A percentile compares a stretch with the other conserved stretches of the same genome.
phyloP scores from a whole-genome alignment of 1,140 invertebrate genomes.

The Augochlora pura region DNA sequence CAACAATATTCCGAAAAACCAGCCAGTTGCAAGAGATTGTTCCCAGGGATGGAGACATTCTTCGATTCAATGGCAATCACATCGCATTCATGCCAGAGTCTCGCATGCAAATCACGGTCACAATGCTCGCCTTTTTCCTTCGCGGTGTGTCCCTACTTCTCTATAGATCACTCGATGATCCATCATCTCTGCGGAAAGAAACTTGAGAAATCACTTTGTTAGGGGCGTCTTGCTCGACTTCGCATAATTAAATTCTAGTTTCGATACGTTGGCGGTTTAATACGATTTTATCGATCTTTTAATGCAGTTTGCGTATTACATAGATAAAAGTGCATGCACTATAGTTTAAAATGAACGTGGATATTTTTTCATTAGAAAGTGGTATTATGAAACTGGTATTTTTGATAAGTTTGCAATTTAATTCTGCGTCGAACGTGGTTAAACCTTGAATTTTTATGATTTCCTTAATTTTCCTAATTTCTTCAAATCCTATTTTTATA shows the following conservation, averaged over 20 bases:
- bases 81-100: slow-evolving; percentile 63
- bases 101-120: slow-evolving; percentile 68
- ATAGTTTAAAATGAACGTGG: too few relatives aligned
- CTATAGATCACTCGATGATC: slow-evolving; percentile 66
- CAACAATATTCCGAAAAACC: slow-evolving; percentile 13
- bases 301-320: too few relatives aligned
- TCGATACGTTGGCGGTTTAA: too few relatives aligned
- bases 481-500: too few relatives aligned
- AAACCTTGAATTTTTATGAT: too few relatives aligned
- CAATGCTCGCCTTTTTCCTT: slow-evolving; percentile 53
- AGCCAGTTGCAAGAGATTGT: slow-evolving; percentile 12
- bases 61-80: slow-evolving; percentile 69
- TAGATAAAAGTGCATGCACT: too few relatives aligned
- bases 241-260: background rate
- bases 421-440: too few relatives aligned
- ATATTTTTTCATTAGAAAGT: too few relatives aligned
- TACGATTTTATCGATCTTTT: too few relatives aligned
- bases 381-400: too few relatives aligned
- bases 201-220: background rate
- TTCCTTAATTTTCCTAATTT: too few relatives aligned
- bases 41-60: slow-evolving; percentile 24
- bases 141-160: slow-evolving; percentile 31
- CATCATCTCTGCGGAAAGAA: slow-evolving; percentile 57
- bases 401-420: too few relatives aligned
- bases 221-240: background rate